phyloP scores from a whole-genome alignment of 2,888 invertebrate genomes.

The Rhogogaster chlorosoma region DNA sequence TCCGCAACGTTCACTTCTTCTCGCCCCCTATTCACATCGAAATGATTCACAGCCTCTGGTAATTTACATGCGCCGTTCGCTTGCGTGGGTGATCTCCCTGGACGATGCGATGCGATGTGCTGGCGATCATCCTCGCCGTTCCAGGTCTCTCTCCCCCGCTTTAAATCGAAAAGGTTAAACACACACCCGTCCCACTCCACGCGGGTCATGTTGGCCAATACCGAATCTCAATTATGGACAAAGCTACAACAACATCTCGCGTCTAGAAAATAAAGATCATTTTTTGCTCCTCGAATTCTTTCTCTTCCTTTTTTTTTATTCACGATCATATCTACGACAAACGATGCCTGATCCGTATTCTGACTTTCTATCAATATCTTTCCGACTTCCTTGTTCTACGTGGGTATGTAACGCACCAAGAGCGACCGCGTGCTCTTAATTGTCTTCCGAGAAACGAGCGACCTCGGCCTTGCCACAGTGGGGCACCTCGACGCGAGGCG shows the following conservation, averaged over 20 bases:
- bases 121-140: conserved; percentile 61
- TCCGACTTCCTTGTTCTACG: not conserved
- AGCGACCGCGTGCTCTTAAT: conserved; percentile 37
- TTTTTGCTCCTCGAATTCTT: not conserved
- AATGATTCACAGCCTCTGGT: conserved; percentile 77
- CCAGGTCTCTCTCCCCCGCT: conserved; percentile 39
- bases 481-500: conserved; percentile 35
- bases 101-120: conserved; percentile 57
- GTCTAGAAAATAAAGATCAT: not conserved
- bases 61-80: conserved; percentile 76
- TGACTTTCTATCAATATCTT: not conserved
- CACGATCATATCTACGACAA: not conserved
- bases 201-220: conserved; percentile 66
- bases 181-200: conserved; percentile 59
- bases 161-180: conserved; percentile 75
- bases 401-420: not conserved
- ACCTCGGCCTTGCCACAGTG: conserved; percentile 47
- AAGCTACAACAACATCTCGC: conserved; percentile 13
- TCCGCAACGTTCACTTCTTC: conserved; percentile 57
- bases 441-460: conserved; percentile 44
- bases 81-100: conserved; percentile 71
- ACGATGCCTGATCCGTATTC: not conserved
- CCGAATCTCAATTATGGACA: conserved; percentile 24
- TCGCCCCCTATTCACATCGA: conserved; percentile 63
- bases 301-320: not conserved